Percentiles rank a stretch among this genome's conserved stretches.
Conservation (phyloP, 2,797 vertebrate species). For the Tapirus indicus region DNA sequence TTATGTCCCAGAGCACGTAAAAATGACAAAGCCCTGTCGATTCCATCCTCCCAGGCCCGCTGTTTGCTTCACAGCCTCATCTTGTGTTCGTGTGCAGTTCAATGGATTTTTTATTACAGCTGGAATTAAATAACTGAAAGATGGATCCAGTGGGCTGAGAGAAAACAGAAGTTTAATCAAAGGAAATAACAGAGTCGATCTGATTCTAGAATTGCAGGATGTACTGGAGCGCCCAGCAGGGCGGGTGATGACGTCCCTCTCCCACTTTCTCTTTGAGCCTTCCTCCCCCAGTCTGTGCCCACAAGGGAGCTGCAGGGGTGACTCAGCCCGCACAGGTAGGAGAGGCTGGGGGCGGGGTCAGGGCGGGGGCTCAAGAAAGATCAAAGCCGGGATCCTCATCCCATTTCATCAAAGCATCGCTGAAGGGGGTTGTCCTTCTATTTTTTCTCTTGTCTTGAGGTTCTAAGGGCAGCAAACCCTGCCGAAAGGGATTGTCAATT, state of each 20-base stretch:
- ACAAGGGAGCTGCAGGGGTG: not conserved
- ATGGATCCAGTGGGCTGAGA: constrained; percentile 39
- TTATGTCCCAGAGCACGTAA: not conserved
- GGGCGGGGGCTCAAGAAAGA: not conserved
- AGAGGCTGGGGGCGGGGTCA: not conserved
- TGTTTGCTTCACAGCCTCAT: constrained; percentile 7
- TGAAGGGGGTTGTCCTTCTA: not conserved
- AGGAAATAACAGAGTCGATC: constrained; percentile 62
- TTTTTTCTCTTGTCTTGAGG: not conserved
- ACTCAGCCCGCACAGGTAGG: not conserved
- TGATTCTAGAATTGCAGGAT: constrained; percentile 39
- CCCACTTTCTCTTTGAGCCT: not conserved
- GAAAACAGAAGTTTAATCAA: constrained; percentile 68
- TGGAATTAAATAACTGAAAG: constrained; percentile 72
- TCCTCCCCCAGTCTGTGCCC: not conserved
- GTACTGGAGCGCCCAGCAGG: not conserved
- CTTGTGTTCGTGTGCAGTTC: not conserved
- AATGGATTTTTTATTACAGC: constrained; percentile 50
- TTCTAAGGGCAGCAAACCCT: not conserved
- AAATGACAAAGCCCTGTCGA: not conserved
- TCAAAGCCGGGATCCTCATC: not conserved
- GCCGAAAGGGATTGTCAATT: not conserved
- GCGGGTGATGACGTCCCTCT: not conserved
- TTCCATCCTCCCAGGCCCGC: not conserved
- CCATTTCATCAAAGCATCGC: not conserved